Evolutionary conservation across 2,113 vertebrate species (phyloP), one percentile per base, ranked within the genome.

Genomic region (Sylvietta virens): DNA sequence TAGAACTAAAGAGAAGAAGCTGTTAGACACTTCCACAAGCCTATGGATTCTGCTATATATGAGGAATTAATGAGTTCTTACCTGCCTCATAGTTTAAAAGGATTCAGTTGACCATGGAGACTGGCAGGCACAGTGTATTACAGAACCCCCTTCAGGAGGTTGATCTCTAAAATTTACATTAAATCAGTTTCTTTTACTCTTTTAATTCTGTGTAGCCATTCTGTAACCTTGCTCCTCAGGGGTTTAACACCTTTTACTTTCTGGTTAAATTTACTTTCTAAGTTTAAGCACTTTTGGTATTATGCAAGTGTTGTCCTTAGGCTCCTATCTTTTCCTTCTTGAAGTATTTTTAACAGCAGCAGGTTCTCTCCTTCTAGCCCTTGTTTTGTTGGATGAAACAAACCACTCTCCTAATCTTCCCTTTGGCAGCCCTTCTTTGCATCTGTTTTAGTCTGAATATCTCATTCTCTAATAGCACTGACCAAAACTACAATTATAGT

Each of bases 391-490:
- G n/a, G 37, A 53, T 1, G 5, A 71, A 88, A 80, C 79, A 82
- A 86, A 80, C 40, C 31, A n/a, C 21, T 64, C 53, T 86, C 62
- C 45, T 86, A 72, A 72, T 72, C 76, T 92, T 82, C 54, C 28
- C 37, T 73, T 76, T 91, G 83, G 89, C 86, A 96, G 67, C 67
- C 26, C 15, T 92, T 94, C 86, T 92, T 86, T 73, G 83, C 86
- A 90, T 95, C 88, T 94, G 83, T 73, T 94, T 91, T 84, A 91
- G 50, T 66, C 64, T 96, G 72, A 92, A 17, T 88, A 85, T 64
- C 8, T 64, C 45, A 84, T 86, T 93, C 81, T 74, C 24, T 60
- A 82, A 82, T 27, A 90, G 51, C 56, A 67, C 65, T 64, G 66
- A 90, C 66, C 57, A 86, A 94, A 95, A 82, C 53, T 76, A 12